These are phyloP conservation scores for Dyspetes luteomarginatus DNA, from an alignment of 2,888 invertebrate species.

Conservation along the genomic window DNA sequence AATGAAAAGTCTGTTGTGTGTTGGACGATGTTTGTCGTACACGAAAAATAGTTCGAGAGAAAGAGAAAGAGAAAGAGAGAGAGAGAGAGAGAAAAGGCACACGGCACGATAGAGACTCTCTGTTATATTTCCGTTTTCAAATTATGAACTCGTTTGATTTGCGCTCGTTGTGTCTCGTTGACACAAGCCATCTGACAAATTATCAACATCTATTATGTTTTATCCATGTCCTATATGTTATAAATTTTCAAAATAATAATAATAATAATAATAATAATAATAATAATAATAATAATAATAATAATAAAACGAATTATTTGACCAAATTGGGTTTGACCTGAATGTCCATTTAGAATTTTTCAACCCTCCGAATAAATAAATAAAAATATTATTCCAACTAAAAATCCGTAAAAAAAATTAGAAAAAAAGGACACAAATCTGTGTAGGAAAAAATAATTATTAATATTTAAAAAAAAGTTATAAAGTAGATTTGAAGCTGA, in stretches of 20 bases:
- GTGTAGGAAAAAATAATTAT: too few relatives aligned
- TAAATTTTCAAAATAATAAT: too few relatives aligned
- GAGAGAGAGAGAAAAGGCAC: background rate
- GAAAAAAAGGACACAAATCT: too few relatives aligned
- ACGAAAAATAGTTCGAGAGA: background rate
- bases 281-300: too few relatives aligned
- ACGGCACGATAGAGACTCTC: background rate
- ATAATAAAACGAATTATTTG: background rate
- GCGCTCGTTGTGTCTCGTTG: background rate
- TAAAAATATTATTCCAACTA: too few relatives aligned
- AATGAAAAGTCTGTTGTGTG: slow-evolving; percentile 41
- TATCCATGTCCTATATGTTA: too few relatives aligned
- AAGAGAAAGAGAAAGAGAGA: slow-evolving; percentile 9
- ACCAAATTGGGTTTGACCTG: background rate
- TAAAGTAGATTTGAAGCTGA: too few relatives aligned
- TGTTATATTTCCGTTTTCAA: background rate
- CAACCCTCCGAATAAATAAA: background rate
- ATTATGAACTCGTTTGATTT: background rate
- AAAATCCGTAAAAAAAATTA: too few relatives aligned
- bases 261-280: too few relatives aligned
- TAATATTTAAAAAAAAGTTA: too few relatives aligned
- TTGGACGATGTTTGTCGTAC: slow-evolving; percentile 29
- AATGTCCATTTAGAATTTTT: slow-evolving; percentile 31
- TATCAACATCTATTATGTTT: background rate
- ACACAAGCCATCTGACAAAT: background rate